Evolutionary conservation across 2,113 vertebrate genomes (phyloP), one percentile per base, ranked within the genome.

Genomic region (Alaudala cheleensis): DNA sequence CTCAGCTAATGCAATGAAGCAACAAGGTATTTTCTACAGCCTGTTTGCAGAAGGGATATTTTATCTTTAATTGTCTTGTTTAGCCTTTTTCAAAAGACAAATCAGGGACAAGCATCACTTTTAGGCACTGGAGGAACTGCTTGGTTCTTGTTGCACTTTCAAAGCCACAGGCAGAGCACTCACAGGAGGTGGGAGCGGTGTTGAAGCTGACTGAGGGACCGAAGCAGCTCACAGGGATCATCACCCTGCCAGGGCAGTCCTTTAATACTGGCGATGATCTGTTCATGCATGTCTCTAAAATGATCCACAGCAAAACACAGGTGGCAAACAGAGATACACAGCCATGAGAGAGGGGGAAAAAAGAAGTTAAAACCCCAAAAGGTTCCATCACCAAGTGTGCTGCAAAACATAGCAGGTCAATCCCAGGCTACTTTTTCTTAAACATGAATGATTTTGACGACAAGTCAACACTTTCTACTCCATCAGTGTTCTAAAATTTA

Each of bases 181-280:
- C 99, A 99, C 99, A 97, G 98, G 97, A 99, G 97, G 96, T 98
- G 95, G 98, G 98, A 97, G 91, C 98, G 98, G 81, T 99, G 98
- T 96, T 98, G 98, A 77, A 99, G 98, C 79, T 98, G 98, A 97
- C 97, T 98, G 98, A 99, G 99, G 69, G 99, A 99, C 97, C 98
- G 99, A 87, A 99, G 98, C 91, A 99, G 98, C 98, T 98, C 98
- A 93, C 99, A 98, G 88, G 99, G 99, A 98, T 99, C 99, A 96
- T 98, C 99, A 50, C 98, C 98, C 97, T 99, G 99, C 98, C 99
- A 98, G 86, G 98, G 99, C 96, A 99, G 98, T 98, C 98, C 99
- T 98, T 99, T 99, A 98, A 99, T 99, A 97, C 98, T 99, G 97
- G 97, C 98, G 98, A 99, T 99, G 98, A 99, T 99, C 98, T 99